Evolutionary conservation across 37 sponge, comb jelly and placozoan genomes (phyloP).

Genomic region (Ephydatia muelleri): DNA sequence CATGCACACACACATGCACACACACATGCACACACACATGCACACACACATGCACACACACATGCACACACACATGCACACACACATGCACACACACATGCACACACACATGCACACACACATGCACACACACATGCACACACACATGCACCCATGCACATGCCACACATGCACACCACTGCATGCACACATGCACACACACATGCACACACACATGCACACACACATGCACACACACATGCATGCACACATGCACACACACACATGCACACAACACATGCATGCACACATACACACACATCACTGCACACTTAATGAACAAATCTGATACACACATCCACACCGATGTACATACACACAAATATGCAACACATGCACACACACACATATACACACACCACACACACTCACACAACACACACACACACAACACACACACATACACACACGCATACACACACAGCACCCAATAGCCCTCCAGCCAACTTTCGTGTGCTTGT

Average conservation of each 20-base stretch:
- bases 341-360: background rate
- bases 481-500: conserved; percentile 15
- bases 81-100: background rate
- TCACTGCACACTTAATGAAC: no score
- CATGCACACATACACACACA: no score
- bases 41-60: background rate
- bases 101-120: background rate
- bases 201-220: background rate
- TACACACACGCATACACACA: background rate
- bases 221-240: background rate
- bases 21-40: background rate
- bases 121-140: background rate
- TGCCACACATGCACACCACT: background rate
- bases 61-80: background rate
- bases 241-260: background rate
- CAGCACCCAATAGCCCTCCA: conserved; percentile 34
- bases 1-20: background rate
- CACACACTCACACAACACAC: background rate
- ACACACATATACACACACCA: background rate
- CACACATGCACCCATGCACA: background rate
- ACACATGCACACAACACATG: background rate
- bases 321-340: background rate
- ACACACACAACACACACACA: background rate
- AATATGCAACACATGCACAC: background rate
- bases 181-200: background rate